Percentiles rank a stretch among this genome's conserved stretches.
phyloP scores from a whole-genome alignment of 2,797 vertebrate genomes.

The Mormyrus hasselquistii region DNA sequence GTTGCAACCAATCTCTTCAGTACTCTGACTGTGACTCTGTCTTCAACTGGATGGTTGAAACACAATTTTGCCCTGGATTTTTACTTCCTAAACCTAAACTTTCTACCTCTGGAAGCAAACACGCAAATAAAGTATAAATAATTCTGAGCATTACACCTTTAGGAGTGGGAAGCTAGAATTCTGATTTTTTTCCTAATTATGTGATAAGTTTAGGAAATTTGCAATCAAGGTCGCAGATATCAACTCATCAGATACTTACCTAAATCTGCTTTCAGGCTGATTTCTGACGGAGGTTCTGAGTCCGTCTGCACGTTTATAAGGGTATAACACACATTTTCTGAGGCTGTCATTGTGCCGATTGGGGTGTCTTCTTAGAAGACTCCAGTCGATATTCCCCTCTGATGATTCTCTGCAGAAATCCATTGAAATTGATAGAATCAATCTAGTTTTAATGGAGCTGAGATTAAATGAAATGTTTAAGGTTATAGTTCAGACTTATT shows the following conservation, averaged over 20 bases:
- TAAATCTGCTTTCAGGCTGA: slow-evolving; percentile 90
- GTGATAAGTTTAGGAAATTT: background rate
- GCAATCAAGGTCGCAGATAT: background rate
- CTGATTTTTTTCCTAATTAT: background rate
- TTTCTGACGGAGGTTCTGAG: slow-evolving; percentile 94
- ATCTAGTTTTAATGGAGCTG: background rate
- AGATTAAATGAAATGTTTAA: background rate
- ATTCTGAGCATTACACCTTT: background rate
- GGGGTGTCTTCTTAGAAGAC: slow-evolving; percentile 37
- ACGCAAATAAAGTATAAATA: background rate
- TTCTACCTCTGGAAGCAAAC: background rate
- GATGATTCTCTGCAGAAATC: background rate
- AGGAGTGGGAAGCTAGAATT: background rate
- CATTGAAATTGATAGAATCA: background rate
- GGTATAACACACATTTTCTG: slow-evolving; percentile 97
- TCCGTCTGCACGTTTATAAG: slow-evolving; percentile 93
- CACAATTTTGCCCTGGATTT: background rate
- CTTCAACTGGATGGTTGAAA: background rate
- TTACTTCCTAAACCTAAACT: background rate
- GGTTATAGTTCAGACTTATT: background rate
- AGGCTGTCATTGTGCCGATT: slow-evolving; percentile 84
- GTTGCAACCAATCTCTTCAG: background rate
- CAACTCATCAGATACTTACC: slow-evolving; percentile 57
- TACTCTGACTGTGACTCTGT: background rate
- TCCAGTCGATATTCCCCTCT: slow-evolving; percentile 29